Conservation (phyloP, 1,140 invertebrate genomes). For the Triops cancriformis region DNA sequence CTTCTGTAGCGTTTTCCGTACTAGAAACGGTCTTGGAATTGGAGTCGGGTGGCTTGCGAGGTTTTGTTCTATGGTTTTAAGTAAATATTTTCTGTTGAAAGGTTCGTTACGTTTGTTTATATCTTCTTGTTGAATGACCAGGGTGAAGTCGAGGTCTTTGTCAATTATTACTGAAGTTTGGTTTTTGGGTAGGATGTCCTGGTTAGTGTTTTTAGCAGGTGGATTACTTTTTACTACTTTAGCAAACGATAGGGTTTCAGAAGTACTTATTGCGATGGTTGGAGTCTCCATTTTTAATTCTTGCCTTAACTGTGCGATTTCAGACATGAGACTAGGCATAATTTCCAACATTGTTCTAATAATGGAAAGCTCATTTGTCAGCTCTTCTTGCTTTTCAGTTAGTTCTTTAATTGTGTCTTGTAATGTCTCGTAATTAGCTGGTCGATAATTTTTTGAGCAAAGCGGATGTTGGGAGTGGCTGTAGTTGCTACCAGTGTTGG, state of each 20-base stretch:
- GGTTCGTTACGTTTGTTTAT: background rate
- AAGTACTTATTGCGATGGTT: background rate
- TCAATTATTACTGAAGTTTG: background rate
- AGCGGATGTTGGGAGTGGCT: background rate
- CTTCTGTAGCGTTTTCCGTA: no score
- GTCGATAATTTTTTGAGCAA: background rate
- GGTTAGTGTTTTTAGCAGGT: background rate
- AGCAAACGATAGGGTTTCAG: background rate
- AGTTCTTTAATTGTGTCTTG: background rate
- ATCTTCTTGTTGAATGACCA: background rate
- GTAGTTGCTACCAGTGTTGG: background rate
- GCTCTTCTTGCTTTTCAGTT: background rate
- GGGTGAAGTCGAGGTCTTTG: background rate
- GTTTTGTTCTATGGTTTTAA: background rate
- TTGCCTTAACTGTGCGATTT: background rate
- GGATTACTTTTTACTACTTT: background rate
- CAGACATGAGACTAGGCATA: background rate
- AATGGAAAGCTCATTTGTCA: background rate
- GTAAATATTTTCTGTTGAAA: background rate
- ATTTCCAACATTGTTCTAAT: background rate
- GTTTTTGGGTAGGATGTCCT: background rate
- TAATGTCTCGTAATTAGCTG: background rate
- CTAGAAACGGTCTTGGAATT: background rate
- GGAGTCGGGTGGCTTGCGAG: background rate
- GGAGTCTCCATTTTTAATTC: background rate